Evolutionary conservation across 2,797 vertebrate species (phyloP).

Genomic region (Trachops cirrhosus): DNA sequence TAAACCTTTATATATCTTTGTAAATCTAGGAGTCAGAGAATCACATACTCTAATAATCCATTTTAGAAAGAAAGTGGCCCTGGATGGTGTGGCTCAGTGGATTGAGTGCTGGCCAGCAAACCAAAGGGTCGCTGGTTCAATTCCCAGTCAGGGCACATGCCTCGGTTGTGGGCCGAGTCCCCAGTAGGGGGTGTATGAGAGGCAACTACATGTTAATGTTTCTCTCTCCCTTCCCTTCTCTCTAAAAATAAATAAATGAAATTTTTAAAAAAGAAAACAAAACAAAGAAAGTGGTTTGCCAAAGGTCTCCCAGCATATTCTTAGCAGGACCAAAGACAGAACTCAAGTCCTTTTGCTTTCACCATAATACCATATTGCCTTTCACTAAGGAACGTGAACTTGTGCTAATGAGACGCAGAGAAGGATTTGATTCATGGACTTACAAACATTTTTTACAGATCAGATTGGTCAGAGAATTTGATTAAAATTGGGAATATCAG

Average conservation of each 20-base stretch:
- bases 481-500: background rate
- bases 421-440: background rate
- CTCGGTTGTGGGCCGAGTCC: too few relatives aligned
- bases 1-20: background rate
- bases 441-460: background rate
- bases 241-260: too few relatives aligned
- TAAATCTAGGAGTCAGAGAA: background rate
- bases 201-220: too few relatives aligned
- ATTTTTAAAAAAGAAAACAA: too few relatives aligned
- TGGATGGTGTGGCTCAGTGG: too few relatives aligned
- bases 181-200: too few relatives aligned
- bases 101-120: too few relatives aligned
- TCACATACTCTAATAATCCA: background rate
- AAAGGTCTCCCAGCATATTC: background rate
- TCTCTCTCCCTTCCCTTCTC: too few relatives aligned
- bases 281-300: constrained; percentile 5
- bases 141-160: too few relatives aligned
- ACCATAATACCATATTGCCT: background rate
- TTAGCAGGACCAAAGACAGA: background rate
- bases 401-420: background rate
- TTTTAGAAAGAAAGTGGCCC: constrained; percentile 47
- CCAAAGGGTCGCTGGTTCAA: too few relatives aligned
- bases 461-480: background rate
- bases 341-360: background rate
- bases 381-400: background rate